Evolutionary conservation across 2,113 vertebrate species (phyloP), one percentile per base, ranked within the genome.

Genomic region (Alouatta palliata): DNA sequence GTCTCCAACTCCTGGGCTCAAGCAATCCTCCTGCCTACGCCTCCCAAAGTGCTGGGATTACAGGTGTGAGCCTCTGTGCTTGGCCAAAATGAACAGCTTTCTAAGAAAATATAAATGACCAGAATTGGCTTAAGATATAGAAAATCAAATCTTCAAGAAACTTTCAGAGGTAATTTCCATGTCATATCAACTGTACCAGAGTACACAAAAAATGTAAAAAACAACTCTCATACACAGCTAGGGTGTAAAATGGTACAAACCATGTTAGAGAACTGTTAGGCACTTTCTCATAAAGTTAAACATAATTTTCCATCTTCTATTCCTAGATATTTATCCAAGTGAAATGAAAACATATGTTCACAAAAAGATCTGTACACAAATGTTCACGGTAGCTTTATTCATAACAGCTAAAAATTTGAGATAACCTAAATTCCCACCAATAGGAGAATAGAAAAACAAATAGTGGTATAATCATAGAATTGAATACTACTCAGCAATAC

Each of bases 51-150:
- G 61, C 12, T 64, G 61, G 30, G 61, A 64, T 64, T 64, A 64
- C 6, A 64, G 27, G 12, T 64, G 12, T 64, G 12, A 64, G 61
- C 61, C 61, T 32, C 61, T 13, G 61, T 64, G 61, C 27, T 32
- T 61, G 93, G 58, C 54, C 7, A 73, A 94, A 91, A 87, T 68
- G 43, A 79, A 37, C 71, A 87, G 37, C 84, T 73, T 87, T 84
- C 52, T 88, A 75, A 85, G 52, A 91, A 97, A 94, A 84, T 79
- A 84, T 61, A 87, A 91, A 95, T 64, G 37, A 84, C 12, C 32
- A 73, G 87, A 94, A 95, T 82, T 94, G 52, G 35, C 13, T 73
- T 37, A 79, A 80, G 64, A 94, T 56, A 76, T 16, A 54, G 37
- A 95, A 85, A 90, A 80, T 47, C 45, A 66, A 90, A 87, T 86